Base-by-base conservation (phyloP, 2,888 invertebrate species). In the Arrhopalites spinosus region DNA sequence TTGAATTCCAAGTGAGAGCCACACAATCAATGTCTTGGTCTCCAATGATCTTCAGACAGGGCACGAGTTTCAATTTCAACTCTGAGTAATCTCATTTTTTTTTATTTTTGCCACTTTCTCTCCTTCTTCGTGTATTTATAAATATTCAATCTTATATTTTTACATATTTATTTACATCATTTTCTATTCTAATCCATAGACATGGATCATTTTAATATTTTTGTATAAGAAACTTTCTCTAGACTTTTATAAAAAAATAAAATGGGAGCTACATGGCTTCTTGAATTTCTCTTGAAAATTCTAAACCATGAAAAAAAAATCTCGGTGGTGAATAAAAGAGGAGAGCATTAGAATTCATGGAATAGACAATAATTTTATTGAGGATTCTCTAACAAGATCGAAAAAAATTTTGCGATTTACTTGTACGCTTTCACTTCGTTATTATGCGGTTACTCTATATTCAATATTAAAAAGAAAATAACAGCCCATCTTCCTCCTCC, bases 391-490 rank as follows among this genome's bases (percentile, higher is more conserved):
- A 59, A 59, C 59, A 59, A 27, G 59, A 59, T 59, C 27, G 25
- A 23, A 59, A 59, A 56, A 56, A n/a, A n/a, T n/a, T n/a, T n/a
- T 56, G 53, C n/a, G 23, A 56, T 56, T 56, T 56, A 56, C 53
- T 56, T n/a, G 23, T 23, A 56, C n/a, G n/a, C n/a, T n/a, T n/a
- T n/a, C n/a, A n/a, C n/a, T n/a, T n/a, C n/a, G n/a, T n/a, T n/a
- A n/a, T n/a, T n/a, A n/a, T n/a, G n/a, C n/a, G 23, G 17, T 53
- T 53, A n/a, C 53, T 17, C 11, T 17, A 45, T 15, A 45, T 45
- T 45, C 45, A 45, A 15, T 45, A 45, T 45, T 45, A 7, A 45
- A 15, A 45, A 45, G 15, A 45, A 45, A 45, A 45, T 11, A 45
- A 7, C 15, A 45, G 1, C 20, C 53, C 23, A n/a, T 17, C 53